A percentile compares a stretch with the other conserved stretches of the same genome.
Conservation (phyloP, 2,888 invertebrate species). For the Exephanes ischioxanthus region DNA sequence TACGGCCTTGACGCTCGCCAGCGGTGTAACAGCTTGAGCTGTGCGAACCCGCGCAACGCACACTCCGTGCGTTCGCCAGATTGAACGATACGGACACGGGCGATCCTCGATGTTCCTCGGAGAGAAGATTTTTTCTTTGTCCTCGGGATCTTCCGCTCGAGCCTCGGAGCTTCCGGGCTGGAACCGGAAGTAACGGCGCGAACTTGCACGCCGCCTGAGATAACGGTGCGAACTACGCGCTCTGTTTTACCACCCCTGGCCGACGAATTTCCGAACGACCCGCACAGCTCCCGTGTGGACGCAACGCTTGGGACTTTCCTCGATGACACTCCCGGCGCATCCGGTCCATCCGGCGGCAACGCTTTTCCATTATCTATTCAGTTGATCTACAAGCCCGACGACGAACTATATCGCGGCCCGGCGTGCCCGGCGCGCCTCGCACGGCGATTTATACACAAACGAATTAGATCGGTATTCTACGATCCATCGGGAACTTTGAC, state of each 20-base stretch:
- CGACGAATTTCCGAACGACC: background rate
- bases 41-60: conserved; percentile 10
- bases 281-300: background rate
- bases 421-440: too few species aligned
- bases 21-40: conserved; percentile 16
- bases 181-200: too few species aligned
- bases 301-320: conserved; percentile 11
- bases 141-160: too few species aligned
- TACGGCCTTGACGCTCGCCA: conserved; percentile 75
- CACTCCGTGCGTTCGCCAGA: conserved; percentile 35
- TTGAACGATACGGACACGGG: conserved; percentile 39
- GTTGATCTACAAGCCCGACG: conserved; percentile 25
- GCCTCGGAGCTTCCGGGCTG: too few species aligned
- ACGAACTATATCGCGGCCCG: too few species aligned
- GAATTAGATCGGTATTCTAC: conserved; percentile 7
- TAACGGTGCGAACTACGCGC: background rate
- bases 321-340: conserved; percentile 14
- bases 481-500: conserved; percentile 29
- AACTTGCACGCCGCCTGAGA: too few species aligned
- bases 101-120: background rate
- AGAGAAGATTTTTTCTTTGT: background rate
- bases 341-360: conserved; percentile 10
- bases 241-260: conserved; percentile 1
- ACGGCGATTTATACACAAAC: conserved; percentile 3
- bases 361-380: conserved; percentile 44